phyloP scores from a whole-genome alignment of 2,888 invertebrate species.

The Sminthurinus aureus region DNA sequence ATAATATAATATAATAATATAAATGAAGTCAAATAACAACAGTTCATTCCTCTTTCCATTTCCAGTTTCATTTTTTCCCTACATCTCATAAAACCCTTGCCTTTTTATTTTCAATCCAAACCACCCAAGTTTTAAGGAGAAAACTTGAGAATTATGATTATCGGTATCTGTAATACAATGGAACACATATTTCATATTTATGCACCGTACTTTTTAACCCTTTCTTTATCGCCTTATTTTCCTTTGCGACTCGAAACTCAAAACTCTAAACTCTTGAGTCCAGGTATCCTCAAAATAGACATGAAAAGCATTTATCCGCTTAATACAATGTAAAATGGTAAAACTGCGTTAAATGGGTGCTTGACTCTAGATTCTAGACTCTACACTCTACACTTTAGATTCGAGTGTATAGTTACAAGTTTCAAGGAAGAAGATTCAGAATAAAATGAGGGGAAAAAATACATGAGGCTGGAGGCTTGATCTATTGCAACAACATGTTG shows the following conservation, averaged over 20 bases:
- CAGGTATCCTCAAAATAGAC: background rate
- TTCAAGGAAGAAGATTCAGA: background rate
- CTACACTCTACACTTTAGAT: background rate
- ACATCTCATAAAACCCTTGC: background rate
- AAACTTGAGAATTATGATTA: background rate
- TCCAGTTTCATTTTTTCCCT: background rate
- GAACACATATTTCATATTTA: too few relatives aligned
- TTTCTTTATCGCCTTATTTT: background rate
- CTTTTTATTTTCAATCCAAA: conserved; percentile 9
- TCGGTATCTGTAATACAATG: too few relatives aligned
- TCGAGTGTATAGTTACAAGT: too few relatives aligned
- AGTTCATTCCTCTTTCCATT: conserved; percentile 27
- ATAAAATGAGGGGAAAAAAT: background rate
- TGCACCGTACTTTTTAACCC: background rate
- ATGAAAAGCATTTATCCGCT: background rate
- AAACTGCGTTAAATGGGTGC: conserved; percentile 14
- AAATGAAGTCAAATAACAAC: conserved; percentile 10
- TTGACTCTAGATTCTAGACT: background rate
- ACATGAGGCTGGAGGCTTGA: background rate
- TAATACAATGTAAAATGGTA: conserved; percentile 16
- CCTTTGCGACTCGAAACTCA: background rate
- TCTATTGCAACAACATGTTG: background rate
- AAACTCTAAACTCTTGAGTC: background rate
- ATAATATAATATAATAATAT: background rate
- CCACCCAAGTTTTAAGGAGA: conserved; percentile 26